Percentiles rank a stretch among this genome's conserved stretches.
Conservation (phyloP, 2,113 vertebrate genomes). For the Zosterops borbonicus region DNA sequence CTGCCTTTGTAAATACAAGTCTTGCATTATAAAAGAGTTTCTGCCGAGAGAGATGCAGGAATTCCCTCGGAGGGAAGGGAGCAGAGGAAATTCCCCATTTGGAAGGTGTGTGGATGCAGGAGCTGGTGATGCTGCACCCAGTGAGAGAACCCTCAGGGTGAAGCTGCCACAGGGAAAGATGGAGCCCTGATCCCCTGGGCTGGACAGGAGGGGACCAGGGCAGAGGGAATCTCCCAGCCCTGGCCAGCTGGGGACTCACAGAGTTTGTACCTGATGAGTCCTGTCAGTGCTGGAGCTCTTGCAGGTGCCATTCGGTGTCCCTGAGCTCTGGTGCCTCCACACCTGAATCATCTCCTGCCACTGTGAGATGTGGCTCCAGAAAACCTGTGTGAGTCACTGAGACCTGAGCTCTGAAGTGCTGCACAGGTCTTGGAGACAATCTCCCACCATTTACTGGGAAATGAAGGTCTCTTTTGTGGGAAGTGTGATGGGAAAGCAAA, state of each 20-base stretch:
- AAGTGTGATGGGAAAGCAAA: background rate
- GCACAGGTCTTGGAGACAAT: background rate
- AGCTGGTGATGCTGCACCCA: background rate
- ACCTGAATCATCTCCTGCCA: background rate
- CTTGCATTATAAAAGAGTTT: background rate
- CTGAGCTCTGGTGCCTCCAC: background rate
- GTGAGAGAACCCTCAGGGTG: background rate
- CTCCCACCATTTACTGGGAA: background rate
- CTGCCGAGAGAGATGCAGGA: background rate
- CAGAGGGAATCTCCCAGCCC: background rate
- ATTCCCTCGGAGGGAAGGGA: background rate
- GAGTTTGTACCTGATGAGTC: background rate
- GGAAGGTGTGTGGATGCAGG: background rate
- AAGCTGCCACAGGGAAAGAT: background rate
- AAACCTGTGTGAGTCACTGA: background rate
- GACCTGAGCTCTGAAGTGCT: background rate
- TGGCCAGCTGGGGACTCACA: background rate
- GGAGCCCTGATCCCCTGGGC: background rate
- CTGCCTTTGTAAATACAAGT: background rate
- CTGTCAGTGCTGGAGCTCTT: rapidly evolving
- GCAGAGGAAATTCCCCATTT: background rate
- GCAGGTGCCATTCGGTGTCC: rapidly evolving
- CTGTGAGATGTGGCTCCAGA: background rate
- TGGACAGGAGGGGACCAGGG: background rate
- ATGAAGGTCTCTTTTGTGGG: background rate